Base-by-base conservation (phyloP, 2,888 invertebrate genomes). In the Lepidonotus clava region DNA sequence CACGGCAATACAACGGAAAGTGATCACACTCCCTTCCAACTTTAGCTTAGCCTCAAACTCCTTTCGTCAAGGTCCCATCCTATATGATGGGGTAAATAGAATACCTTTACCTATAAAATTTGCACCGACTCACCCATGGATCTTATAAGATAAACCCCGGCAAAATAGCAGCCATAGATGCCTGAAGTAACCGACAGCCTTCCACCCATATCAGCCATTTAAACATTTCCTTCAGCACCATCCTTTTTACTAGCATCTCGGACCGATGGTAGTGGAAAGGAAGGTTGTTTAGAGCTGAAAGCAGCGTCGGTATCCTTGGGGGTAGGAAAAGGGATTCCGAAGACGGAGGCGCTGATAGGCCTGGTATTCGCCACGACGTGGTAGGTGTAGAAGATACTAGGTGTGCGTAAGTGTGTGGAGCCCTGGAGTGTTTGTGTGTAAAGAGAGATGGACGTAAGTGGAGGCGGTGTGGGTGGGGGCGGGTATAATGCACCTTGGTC, bases 61-160 rank as follows among this genome's bases (percentile, higher is more conserved):
- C n/a, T n/a, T n/a, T n/a, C n/a, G n/a, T n/a, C n/a, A n/a, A n/a
- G n/a, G n/a, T n/a, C n/a, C n/a, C n/a, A n/a, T n/a, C n/a, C n/a
- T n/a, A n/a, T n/a, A n/a, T n/a, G n/a, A n/a, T n/a, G n/a, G n/a
- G n/a, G n/a, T n/a, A n/a, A n/a, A n/a, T n/a, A n/a, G n/a, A n/a
- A n/a, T n/a, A n/a, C n/a, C n/a, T n/a, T n/a, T n/a, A n/a, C n/a
- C n/a, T n/a, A n/a, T n/a, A 53, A n/a, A 53, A 53, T 53, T 18
- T 53, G 53, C 53, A 53, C 53, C 53, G 53, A n/a, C 53, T 53
- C 53, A 53, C 53, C 53, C n/a, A n/a, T n/a, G 21, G 53, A 53
- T 53, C 53, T n/a, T 53, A n/a, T n/a, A n/a, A n/a, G 53, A 53
- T 18, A 53, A n/a, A 53, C 53, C n/a, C 53, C 21, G 53, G 18